Evolutionary conservation across 2,113 vertebrate genomes (phyloP).

Genomic region (Synchiropus splendidus): DNA sequence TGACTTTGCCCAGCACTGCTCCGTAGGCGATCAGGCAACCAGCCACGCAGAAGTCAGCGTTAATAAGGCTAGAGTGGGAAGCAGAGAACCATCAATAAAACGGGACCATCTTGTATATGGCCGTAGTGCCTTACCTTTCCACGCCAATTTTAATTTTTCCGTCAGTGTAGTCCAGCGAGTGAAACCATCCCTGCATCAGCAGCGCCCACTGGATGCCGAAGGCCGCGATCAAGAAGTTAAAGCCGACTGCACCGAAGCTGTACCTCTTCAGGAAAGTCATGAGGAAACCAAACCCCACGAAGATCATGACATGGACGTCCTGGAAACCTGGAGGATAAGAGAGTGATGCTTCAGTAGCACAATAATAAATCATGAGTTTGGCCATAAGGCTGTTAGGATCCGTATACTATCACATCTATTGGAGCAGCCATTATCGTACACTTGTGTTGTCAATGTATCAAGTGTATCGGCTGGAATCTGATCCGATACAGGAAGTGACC

Average conservation of each 20-base stretch:
- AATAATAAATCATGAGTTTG: no score
- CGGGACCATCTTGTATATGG: neutral
- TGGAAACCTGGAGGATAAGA: constrained; percentile 77
- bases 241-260: constrained; percentile 83
- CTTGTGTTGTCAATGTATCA: no score
- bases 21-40: constrained; percentile 89
- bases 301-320: constrained; percentile 97
- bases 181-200: constrained; percentile 94
- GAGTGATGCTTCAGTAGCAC: no score
- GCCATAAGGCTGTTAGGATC: neutral
- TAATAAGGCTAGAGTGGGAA: constrained; percentile 74
- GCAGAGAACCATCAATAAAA: neutral
- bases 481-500: no score
- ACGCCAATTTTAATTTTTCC: constrained; percentile 81
- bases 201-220: constrained; percentile 95
- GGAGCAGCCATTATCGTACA: no score
- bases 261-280: constrained; percentile 95
- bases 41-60: constrained; percentile 93
- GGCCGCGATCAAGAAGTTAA: constrained; percentile 91
- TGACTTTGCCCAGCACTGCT: constrained; percentile 87
- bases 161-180: constrained; percentile 52
- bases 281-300: constrained; percentile 95
- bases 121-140: constrained; percentile 68
- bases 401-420: no score
- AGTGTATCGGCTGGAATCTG: no score